These are phyloP conservation scores for Uloborus diversus DNA, from an alignment of 1,140 invertebrate genomes.

Conservation along the genomic window DNA sequence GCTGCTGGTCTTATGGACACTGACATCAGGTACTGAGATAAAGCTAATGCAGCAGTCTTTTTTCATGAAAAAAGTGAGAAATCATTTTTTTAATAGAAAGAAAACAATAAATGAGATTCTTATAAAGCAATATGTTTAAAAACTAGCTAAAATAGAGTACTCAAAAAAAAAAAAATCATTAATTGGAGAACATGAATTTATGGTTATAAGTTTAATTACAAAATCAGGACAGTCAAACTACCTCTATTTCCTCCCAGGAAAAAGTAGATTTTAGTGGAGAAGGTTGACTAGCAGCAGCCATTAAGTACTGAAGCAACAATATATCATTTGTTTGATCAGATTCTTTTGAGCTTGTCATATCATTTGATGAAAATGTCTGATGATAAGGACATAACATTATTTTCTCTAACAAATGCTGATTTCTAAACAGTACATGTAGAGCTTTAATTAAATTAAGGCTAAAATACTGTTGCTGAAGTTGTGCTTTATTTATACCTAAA, in stretches of 20 bases:
- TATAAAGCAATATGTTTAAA: background rate
- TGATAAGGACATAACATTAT: conserved; percentile 70
- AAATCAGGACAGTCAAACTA: conserved; percentile 59
- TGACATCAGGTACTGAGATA: conserved; percentile 83
- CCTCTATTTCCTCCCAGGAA: conserved; percentile 79
- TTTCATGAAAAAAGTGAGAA: background rate
- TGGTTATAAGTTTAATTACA: too few relatives aligned
- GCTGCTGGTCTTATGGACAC: conserved; percentile 64
- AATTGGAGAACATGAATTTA: too few relatives aligned
- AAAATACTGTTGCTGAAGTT: conserved; percentile 77
- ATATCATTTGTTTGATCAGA: conserved; percentile 65
- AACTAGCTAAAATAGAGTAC: background rate
- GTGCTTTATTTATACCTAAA: conserved; percentile 16
- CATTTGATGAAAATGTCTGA: conserved; percentile 4
- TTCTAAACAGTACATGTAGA: conserved; percentile 73
- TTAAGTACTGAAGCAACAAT: conserved; percentile 76
- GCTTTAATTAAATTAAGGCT: conserved; percentile 77
- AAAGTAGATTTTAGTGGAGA: conserved; percentile 89
- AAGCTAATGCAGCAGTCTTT: conserved; percentile 77
- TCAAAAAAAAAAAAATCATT: too few relatives aligned
- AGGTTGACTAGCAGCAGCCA: conserved; percentile 83
- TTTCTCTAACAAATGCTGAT: conserved; percentile 76
- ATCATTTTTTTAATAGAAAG: background rate
- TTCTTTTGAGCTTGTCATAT: conserved; percentile 62
- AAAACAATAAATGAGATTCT: background rate